These are phyloP conservation scores for Salminus brasiliensis DNA, from an alignment of 2,113 vertebrate genomes.

Conservation along the genomic window DNA sequence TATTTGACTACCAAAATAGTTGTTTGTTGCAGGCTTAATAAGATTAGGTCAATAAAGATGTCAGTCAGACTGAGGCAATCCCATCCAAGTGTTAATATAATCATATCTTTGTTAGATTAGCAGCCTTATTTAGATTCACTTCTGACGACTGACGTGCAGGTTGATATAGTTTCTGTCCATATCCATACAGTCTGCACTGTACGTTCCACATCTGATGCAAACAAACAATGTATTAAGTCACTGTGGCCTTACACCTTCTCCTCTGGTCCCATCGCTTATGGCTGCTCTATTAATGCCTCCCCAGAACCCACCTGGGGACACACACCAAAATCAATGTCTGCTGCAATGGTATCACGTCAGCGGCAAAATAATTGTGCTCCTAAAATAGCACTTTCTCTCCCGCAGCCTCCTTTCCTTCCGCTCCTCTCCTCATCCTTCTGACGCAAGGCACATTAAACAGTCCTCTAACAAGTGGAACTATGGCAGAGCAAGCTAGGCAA, in stretches of 20 bases:
- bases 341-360: constrained; percentile 41
- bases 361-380: constrained; percentile 45
- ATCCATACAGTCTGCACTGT: not conserved
- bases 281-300: constrained; percentile 37
- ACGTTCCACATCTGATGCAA: not conserved
- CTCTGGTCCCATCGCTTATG: constrained; percentile 33
- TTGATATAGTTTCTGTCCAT: not conserved
- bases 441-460: constrained; percentile 40
- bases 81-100: too few relatives aligned
- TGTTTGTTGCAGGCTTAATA: too few relatives aligned
- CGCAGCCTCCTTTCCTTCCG: constrained; percentile 15
- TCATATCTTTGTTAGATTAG: too few relatives aligned
- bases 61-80: too few relatives aligned
- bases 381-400: constrained; percentile 41
- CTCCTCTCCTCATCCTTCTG: constrained; percentile 29
- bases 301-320: constrained; percentile 31
- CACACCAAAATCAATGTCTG: constrained; percentile 19
- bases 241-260: not conserved
- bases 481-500: constrained; percentile 11
- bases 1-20: too few relatives aligned
- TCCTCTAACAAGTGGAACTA: constrained; percentile 37
- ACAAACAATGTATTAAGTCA: not conserved
- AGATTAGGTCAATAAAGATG: too few relatives aligned
- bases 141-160: too few relatives aligned
- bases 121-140: too few relatives aligned